Conservation (phyloP, 2,113 vertebrate species). For the Athene noctua region DNA sequence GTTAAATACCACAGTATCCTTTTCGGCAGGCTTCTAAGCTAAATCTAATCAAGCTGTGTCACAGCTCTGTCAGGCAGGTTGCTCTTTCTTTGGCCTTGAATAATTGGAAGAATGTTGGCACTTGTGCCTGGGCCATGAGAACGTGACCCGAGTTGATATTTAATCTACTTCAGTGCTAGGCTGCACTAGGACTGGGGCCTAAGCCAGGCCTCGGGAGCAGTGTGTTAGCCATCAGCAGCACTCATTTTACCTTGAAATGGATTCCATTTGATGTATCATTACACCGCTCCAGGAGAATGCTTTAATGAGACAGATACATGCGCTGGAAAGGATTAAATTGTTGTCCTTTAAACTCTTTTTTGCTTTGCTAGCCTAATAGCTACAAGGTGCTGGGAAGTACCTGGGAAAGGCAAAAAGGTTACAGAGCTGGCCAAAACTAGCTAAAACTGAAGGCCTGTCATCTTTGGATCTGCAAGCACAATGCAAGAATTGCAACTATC, state of each 20-base stretch:
- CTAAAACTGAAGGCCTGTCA: background rate
- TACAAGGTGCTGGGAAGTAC: constrained; percentile 55
- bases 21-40: constrained; percentile 75
- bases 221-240: constrained; percentile 49
- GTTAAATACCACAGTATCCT: constrained; percentile 60
- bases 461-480: background rate
- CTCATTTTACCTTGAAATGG: constrained; percentile 54
- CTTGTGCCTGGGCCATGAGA: constrained; percentile 77
- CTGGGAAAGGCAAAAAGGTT: constrained; percentile 45
- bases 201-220: constrained; percentile 60
- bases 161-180: constrained; percentile 76
- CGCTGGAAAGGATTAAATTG: constrained; percentile 67
- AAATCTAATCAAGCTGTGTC: constrained; percentile 78
- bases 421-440: background rate
- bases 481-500: background rate
- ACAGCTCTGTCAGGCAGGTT: constrained; percentile 72
- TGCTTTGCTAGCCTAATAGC: constrained; percentile 25
- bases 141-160: constrained; percentile 75
- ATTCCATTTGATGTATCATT: constrained; percentile 64
- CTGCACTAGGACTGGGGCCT: constrained; percentile 59
- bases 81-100: constrained; percentile 69
- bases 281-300: constrained; percentile 64
- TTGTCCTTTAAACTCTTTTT: constrained; percentile 41
- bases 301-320: constrained; percentile 69
- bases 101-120: constrained; percentile 75